phyloP scores from a whole-genome alignment of 1,140 invertebrate genomes.

The Bemisia tabaci region DNA sequence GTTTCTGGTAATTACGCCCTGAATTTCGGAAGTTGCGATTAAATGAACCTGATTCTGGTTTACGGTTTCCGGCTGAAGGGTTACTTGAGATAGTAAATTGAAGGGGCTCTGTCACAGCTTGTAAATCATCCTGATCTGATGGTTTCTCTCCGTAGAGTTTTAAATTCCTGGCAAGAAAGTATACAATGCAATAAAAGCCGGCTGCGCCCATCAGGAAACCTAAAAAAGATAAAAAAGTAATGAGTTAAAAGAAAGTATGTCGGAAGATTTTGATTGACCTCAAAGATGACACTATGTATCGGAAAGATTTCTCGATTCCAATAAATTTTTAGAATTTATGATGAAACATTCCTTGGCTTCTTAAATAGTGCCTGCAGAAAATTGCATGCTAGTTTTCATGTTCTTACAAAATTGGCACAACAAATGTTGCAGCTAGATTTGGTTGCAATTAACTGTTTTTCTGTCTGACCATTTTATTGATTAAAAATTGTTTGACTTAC shows the following conservation, averaged over 20 bases:
- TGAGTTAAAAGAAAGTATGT: neutral
- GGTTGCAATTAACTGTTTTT: too few species aligned
- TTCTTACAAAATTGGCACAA: too few species aligned
- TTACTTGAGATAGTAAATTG: neutral
- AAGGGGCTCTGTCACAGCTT: neutral
- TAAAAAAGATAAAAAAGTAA: neutral
- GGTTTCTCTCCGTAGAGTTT: neutral
- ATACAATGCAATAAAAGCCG: neutral
- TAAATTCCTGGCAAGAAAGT: neutral
- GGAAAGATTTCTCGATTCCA: too few species aligned
- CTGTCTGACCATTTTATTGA: too few species aligned
- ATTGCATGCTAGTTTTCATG: too few species aligned
- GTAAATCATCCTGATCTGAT: neutral
- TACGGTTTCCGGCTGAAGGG: neutral
- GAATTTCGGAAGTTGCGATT: neutral
- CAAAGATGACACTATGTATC: too few species aligned
- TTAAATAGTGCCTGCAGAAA: too few species aligned
- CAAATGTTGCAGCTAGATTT: too few species aligned
- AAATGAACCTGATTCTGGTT: neutral
- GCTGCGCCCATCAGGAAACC: neutral
- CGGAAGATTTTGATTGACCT: too few species aligned
- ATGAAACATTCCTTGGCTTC: too few species aligned
- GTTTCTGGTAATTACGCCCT: neutral
- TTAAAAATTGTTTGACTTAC: too few species aligned
- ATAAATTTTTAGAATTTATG: too few species aligned